A percentile compares a stretch with the other conserved stretches of the same genome.
phyloP scores from a whole-genome alignment of 37 sponge, comb jelly and placozoan species.

The Axinella damicornis region DNA sequence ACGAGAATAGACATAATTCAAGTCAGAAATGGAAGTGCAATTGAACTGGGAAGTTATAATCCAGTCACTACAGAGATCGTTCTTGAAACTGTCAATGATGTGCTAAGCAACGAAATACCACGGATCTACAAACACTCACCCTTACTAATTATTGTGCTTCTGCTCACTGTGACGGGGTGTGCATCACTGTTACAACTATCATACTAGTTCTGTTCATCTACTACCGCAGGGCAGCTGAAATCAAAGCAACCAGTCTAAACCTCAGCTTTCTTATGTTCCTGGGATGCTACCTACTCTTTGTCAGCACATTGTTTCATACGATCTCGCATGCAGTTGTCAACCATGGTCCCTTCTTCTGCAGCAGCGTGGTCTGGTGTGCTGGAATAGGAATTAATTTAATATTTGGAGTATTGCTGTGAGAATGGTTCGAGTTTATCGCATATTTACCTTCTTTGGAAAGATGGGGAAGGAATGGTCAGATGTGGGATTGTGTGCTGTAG shows the following conservation, averaged over 20 bases:
- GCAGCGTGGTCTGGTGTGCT: no score
- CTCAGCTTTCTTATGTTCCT: not conserved
- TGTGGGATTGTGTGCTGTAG: not conserved
- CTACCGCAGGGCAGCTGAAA: not conserved
- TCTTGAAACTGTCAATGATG: no score
- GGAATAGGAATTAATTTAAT: not conserved
- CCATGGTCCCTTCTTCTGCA: no score
- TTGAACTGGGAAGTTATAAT: not conserved
- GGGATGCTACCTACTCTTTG: not conserved
- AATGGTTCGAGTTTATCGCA: conserved; percentile 36
- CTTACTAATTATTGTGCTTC: not conserved
- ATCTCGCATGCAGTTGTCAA: no score
- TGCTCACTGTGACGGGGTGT: not conserved
- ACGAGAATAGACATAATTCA: not conserved
- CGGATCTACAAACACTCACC: no score
- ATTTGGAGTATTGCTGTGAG: conserved; percentile 23
- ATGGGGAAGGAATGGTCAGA: conserved; percentile 44
- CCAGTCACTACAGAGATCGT: no score
- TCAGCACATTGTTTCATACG: not conserved
- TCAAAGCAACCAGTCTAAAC: not conserved
- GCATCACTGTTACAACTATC: not conserved
- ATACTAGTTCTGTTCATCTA: not conserved
- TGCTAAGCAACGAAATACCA: no score
- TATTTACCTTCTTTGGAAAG: conserved; percentile 50
- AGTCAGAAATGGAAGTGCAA: not conserved